Conservation (phyloP, 2,113 vertebrate genomes). For the Fulmarus glacialis region DNA sequence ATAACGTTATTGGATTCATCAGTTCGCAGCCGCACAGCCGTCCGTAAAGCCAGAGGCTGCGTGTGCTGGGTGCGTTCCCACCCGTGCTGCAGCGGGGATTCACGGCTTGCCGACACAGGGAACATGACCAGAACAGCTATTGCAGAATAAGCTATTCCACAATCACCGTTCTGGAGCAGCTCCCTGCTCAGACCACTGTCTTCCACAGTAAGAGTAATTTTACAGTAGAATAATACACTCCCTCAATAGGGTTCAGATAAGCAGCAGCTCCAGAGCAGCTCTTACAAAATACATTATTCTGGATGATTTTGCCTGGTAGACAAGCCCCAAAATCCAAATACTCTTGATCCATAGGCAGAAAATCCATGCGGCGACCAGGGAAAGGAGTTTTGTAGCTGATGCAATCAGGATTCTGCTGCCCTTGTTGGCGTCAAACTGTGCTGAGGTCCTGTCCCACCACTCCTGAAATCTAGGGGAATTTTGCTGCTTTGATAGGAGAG, state of each 20-base stretch:
- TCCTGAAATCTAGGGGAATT: background rate
- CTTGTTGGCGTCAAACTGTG: background rate
- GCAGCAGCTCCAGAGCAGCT: background rate
- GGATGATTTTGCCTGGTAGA: background rate
- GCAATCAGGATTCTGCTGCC: background rate
- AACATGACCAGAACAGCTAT: background rate
- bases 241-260: background rate
- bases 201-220: background rate
- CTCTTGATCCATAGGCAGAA: background rate
- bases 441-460: fast-evolving
- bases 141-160: background rate
- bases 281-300: background rate
- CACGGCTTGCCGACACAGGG: background rate
- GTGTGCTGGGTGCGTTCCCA: background rate
- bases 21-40: background rate
- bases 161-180: background rate
- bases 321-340: background rate
- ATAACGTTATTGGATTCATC: background rate
- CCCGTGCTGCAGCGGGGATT: background rate
- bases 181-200: background rate
- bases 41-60: background rate
- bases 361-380: background rate
- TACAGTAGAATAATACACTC: background rate
- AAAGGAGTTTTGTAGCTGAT: background rate
- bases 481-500: background rate